These are phyloP conservation scores for Ictalurus punctatus DNA, from an alignment of 2,113 vertebrate species.

Conservation along the genomic window DNA sequence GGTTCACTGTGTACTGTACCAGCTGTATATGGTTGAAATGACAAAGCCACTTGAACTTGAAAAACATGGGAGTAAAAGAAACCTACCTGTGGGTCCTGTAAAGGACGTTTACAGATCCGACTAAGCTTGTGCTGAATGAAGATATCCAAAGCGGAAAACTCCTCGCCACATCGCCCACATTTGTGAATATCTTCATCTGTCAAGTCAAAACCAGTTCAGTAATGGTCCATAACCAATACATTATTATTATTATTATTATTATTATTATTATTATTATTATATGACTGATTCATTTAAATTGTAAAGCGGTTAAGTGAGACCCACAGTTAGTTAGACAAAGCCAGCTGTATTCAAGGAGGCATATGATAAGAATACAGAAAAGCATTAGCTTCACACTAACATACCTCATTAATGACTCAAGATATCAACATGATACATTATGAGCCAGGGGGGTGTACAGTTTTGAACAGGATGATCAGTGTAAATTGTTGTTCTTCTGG, in stretches of 20 bases:
- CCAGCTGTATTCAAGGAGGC: not conserved
- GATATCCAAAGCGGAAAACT: constrained; percentile 90
- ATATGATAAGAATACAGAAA: not conserved
- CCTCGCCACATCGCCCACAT: constrained; percentile 90
- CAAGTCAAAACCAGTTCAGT: not conserved
- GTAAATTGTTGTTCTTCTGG: no score
- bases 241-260: not conserved
- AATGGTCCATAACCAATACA: not conserved
- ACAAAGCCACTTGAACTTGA: no score
- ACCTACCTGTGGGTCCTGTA: constrained; percentile 55
- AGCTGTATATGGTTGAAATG: no score
- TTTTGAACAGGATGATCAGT: no score
- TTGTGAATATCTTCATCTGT: constrained; percentile 89
- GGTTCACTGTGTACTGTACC: no score
- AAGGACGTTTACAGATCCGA: constrained; percentile 78
- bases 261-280: not conserved
- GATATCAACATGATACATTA: no score
- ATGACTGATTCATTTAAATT: not conserved
- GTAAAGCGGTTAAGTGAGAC: not conserved
- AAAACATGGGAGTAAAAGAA: not conserved
- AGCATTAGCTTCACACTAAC: not conserved
- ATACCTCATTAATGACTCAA: no score
- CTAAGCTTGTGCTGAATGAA: constrained; percentile 96
- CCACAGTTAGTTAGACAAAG: not conserved
- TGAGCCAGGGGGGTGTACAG: no score